Evolutionary conservation across 2,888 invertebrate species (phyloP).

Genomic region (Nymphalis c-album): DNA sequence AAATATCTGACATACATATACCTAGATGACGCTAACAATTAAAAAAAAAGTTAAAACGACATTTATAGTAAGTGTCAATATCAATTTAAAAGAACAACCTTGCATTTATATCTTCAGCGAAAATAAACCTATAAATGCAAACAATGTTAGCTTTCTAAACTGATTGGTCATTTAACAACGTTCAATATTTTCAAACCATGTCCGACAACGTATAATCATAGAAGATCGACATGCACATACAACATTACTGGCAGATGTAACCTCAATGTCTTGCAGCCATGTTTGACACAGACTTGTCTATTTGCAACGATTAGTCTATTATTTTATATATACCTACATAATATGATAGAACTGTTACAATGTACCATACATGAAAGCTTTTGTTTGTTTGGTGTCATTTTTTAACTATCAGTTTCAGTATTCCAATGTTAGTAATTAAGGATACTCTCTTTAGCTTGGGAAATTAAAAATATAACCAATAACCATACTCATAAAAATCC

Average conservation of each 20-base stretch:
- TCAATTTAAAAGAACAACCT: not conserved
- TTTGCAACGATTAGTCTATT: conserved; percentile 19
- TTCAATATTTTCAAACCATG: not conserved
- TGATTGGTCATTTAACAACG: not conserved
- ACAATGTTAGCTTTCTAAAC: not conserved
- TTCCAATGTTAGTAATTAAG: no score
- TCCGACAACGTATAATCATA: conserved; percentile 13
- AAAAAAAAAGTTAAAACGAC: no score
- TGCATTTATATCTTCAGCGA: not conserved
- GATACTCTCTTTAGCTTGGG: no score
- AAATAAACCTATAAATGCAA: no score
- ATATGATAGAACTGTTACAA: not conserved
- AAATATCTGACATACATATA: no score
- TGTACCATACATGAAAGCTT: no score
- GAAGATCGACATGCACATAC: conserved; percentile 15
- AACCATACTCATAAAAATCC: no score
- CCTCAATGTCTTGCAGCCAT: conserved; percentile 30
- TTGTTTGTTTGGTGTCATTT: no score
- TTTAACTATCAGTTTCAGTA: no score
- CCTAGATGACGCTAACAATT: no score
- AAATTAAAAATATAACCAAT: no score
- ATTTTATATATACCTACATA: no score
- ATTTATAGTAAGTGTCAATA: not conserved
- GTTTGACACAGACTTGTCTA: conserved; percentile 26
- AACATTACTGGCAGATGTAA: conserved; percentile 23